Conservation (phyloP, 2,888 invertebrate genomes). For the Heliothis peltigera region DNA sequence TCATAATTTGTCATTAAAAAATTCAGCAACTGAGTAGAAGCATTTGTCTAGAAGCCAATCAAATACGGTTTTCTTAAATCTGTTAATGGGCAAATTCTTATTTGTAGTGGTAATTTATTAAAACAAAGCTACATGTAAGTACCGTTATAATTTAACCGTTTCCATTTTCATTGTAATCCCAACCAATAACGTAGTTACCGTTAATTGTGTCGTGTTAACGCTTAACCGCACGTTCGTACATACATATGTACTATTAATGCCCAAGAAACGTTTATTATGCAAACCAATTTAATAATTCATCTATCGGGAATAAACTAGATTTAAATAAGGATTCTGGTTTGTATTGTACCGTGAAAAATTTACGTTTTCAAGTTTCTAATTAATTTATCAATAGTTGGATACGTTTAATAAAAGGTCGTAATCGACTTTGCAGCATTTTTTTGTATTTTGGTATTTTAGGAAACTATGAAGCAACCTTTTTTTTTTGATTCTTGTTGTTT, state of each 20-base stretch:
- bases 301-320: background rate
- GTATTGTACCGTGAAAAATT: background rate
- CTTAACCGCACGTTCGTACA: background rate
- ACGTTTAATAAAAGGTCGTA: background rate
- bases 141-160: background rate
- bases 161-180: background rate
- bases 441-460: too few relatives aligned
- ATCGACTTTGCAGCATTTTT: too few relatives aligned
- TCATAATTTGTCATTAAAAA: too few relatives aligned
- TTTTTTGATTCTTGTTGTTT: too few relatives aligned
- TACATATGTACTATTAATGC: background rate
- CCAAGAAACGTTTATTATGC: background rate
- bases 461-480: too few relatives aligned
- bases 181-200: background rate
- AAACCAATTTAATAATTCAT: background rate
- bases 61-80: too few relatives aligned
- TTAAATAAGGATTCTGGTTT: too few relatives aligned
- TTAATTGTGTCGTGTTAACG: background rate
- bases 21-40: too few relatives aligned
- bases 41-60: too few relatives aligned
- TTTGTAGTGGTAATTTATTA: too few relatives aligned
- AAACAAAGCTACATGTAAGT: too few relatives aligned
- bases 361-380: background rate
- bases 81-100: too few relatives aligned
- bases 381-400: background rate